Evolutionary conservation across 1,140 invertebrate species (phyloP), one percentile per base, ranked within the genome.

Genomic region (Metopolophium dirhodum): DNA sequence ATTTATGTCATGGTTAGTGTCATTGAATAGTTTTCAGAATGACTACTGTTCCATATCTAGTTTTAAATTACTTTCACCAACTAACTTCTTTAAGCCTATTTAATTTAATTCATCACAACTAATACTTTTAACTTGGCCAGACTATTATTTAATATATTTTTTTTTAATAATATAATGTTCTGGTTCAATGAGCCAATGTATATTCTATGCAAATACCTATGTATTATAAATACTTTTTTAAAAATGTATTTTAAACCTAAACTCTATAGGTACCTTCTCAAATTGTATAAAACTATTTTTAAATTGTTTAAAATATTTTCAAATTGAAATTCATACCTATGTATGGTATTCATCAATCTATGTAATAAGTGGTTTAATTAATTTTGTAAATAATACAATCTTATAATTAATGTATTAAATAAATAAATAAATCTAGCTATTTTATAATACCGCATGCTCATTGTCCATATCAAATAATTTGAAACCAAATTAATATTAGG

Each of bases 41-140:
- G 35, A 92, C 91, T 93, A 85, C 91, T 93, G 91, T 93, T 77
- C 91, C 91, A 93, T 93, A 85, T 85, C 91, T 20, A 41, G 91
- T 86, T 93, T 92, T 93, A 85, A 93, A 93, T 93, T 93, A 93
- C 91, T 93, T 93, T 93, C 91, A 85, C 91, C 11, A 57, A 51
- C 35, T 93, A 45, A 77, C 51, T 54, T n/a, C 87, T 41, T 89
- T 11, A 91, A 91, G 61, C 18, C 90, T 91, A 51, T 35, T 51
- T 93, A 54, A 57, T 93, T 83, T 30, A 51, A 93, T 93, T 93
- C 22, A 93, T 54, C 37, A 83, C 68, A 91, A 91, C 90, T 83
- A 83, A 91, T 91, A 51, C 41, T 82, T 83, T 82, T 51, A 35
- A 77, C 82, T 37, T 47, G 11, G 61, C 35, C 6, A 23, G 49